These are phyloP conservation scores for Charadrius vociferus DNA, from an alignment of 2,113 vertebrate species.

Conservation along the genomic window DNA sequence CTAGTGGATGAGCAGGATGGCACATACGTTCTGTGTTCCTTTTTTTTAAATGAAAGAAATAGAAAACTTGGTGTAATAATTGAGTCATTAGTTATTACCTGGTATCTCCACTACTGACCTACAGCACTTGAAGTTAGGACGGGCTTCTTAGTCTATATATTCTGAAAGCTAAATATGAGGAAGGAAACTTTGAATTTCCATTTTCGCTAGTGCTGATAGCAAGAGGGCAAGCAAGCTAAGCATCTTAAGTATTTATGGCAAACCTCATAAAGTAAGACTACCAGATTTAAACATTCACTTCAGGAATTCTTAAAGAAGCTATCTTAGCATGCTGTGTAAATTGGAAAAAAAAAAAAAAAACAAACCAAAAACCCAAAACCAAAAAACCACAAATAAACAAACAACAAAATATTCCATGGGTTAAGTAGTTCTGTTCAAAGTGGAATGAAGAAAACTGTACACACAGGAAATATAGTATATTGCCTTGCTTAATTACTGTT, in stretches of 20 bases:
- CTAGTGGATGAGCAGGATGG: neutral
- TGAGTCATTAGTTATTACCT: neutral
- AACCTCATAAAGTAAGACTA: neutral
- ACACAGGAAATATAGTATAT: neutral
- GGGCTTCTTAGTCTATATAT: neutral
- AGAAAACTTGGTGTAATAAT: neutral
- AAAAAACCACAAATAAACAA: neutral
- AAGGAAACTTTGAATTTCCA: neutral
- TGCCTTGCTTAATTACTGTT: neutral
- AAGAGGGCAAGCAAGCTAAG: neutral
- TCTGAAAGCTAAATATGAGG: neutral
- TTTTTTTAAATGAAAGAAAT: neutral
- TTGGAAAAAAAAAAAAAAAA: neutral
- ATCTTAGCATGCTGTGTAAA: neutral
- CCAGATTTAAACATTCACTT: neutral
- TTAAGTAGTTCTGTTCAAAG: neutral
- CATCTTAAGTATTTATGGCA: neutral
- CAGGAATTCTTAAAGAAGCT: neutral
- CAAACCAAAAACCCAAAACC: neutral
- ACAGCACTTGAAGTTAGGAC: neutral
- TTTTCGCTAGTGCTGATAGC: neutral
- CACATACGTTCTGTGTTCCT: accelerated
- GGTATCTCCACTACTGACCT: neutral
- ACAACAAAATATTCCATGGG: neutral
- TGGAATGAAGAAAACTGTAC: neutral